These are phyloP conservation scores for Diorhabda sublineata DNA, from an alignment of 1,140 invertebrate genomes.

Conservation along the genomic window DNA sequence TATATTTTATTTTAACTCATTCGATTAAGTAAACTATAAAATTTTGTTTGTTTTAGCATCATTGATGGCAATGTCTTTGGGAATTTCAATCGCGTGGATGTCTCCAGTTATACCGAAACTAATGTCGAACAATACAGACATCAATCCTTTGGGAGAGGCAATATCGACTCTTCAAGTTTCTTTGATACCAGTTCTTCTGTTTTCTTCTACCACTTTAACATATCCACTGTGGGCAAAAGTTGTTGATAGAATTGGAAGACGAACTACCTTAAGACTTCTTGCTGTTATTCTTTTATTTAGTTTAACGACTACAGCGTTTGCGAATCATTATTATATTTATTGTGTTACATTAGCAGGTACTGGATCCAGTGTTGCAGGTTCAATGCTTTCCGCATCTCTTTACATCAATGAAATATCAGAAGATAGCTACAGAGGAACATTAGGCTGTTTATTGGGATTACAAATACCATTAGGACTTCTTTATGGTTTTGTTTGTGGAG, in stretches of 20 bases:
- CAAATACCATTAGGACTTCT: constrained; percentile 25
- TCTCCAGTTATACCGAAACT: constrained; percentile 63
- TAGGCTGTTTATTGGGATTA: constrained; percentile 62
- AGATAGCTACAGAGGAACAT: constrained; percentile 33
- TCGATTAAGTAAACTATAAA: too few relatives aligned
- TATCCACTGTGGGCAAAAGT: constrained; percentile 35
- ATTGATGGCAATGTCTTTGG: not conserved
- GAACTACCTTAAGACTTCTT: constrained; percentile 44
- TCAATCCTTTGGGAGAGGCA: constrained; percentile 39
- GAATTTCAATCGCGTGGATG: constrained; percentile 53
- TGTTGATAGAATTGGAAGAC: constrained; percentile 41
- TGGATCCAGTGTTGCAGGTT: constrained; percentile 48
- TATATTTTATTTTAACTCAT: too few relatives aligned
- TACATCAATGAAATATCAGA: constrained; percentile 54
- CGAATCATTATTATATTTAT: constrained; percentile 39
- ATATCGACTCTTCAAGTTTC: constrained; percentile 56
- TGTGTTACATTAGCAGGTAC: constrained; percentile 46
- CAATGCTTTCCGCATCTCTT: constrained; percentile 49
- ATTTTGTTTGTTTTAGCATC: too few relatives aligned
- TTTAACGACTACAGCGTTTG: constrained; percentile 46
- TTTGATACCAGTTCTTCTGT: constrained; percentile 77
- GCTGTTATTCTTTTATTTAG: constrained; percentile 44
- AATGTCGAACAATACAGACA: constrained; percentile 16
- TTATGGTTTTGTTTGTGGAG: constrained; percentile 55
- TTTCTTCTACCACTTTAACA: constrained; percentile 63